phyloP scores from a whole-genome alignment of 2,888 invertebrate species.

The Ypsolopha sequella region DNA sequence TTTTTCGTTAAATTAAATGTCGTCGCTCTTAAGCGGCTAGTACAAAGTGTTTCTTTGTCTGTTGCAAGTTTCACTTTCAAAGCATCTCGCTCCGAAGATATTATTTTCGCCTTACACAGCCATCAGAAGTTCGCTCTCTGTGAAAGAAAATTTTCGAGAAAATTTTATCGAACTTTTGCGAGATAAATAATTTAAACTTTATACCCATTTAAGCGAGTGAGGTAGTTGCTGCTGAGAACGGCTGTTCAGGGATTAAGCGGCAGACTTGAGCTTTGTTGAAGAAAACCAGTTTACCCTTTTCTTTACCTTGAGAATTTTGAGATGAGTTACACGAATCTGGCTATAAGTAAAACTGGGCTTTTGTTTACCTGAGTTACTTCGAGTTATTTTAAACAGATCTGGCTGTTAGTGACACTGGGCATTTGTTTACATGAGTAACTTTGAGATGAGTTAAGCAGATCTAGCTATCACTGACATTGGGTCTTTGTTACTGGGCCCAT shows the following conservation, averaged over 20 bases:
- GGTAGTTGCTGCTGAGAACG: slow-evolving; percentile 27
- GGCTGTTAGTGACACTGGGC: too few species aligned
- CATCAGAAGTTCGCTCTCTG: slow-evolving; percentile 34
- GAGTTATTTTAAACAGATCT: too few species aligned
- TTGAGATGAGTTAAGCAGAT: too few species aligned
- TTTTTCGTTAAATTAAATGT: slow-evolving; percentile 31
- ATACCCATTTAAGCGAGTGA: slow-evolving; percentile 47
- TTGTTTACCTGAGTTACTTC: too few species aligned
- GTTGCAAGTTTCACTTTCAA: slow-evolving; percentile 37
- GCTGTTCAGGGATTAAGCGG: slow-evolving; percentile 33
- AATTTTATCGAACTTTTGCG: slow-evolving; percentile 41
- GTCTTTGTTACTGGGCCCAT: too few species aligned
- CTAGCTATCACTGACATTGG: too few species aligned
- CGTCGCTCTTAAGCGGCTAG: slow-evolving; percentile 21
- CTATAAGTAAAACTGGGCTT: too few species aligned
- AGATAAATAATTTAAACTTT: slow-evolving; percentile 61
- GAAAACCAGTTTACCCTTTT: slow-evolving; percentile 27
- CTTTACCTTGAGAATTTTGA: not conserved
- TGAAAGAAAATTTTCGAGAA: slow-evolving; percentile 38
- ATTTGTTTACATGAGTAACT: too few species aligned
- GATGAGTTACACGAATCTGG: too few species aligned
- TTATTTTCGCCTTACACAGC: slow-evolving; percentile 13
- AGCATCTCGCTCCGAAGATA: slow-evolving; percentile 19
- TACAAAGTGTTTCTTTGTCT: slow-evolving; percentile 12
- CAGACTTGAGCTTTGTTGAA: slow-evolving; percentile 33